phyloP scores from a whole-genome alignment of 2,113 vertebrate genomes.

The Marcusenius ussheri region DNA sequence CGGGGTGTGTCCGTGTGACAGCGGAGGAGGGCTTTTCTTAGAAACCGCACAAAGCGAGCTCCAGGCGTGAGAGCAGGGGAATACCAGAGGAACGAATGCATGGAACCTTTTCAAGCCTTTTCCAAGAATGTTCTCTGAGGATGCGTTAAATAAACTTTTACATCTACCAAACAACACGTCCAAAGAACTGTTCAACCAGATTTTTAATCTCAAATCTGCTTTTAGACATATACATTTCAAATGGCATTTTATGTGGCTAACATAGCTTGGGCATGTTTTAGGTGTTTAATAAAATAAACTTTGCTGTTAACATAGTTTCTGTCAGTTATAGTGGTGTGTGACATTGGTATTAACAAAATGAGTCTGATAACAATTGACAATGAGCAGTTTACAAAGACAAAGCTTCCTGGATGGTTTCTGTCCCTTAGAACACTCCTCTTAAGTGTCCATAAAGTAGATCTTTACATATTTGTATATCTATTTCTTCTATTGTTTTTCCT shows the following conservation, averaged over 20 bases:
- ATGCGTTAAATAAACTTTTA: not conserved
- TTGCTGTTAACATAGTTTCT: not conserved
- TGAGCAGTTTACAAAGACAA: not conserved
- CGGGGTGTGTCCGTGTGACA: not conserved
- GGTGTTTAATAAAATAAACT: not conserved
- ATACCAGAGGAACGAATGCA: not conserved
- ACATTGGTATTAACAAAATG: not conserved
- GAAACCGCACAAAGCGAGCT: not conserved
- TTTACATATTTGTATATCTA: not conserved
- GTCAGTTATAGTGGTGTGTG: not conserved
- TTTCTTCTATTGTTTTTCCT: not conserved
- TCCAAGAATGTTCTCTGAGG: not conserved
- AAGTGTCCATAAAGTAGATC: not conserved
- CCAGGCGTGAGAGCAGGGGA: not conserved
- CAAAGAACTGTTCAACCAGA: not conserved
- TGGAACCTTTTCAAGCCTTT: not conserved
- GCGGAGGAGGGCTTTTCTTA: not conserved
- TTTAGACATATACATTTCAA: not conserved
- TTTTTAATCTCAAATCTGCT: not conserved
- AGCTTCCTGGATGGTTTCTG: not conserved
- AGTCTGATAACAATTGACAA: not conserved
- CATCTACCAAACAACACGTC: not conserved
- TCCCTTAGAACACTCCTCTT: not conserved
- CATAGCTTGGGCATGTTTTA: not conserved
- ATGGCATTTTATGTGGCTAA: not conserved